Conservation (phyloP, 2,888 invertebrate genomes). For the Eurytoma californica region DNA sequence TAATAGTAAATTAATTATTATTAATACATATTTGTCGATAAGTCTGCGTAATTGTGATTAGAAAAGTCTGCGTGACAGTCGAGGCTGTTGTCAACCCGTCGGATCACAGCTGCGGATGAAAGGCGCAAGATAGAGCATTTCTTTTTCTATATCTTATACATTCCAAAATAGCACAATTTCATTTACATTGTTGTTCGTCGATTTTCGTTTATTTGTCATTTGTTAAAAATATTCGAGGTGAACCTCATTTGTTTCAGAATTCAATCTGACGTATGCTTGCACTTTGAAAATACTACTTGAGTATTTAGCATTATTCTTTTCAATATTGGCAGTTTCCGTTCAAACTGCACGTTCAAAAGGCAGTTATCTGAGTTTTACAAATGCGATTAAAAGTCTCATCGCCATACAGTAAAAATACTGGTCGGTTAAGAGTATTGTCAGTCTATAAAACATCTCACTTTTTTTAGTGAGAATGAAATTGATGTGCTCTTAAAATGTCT, state of each 20-base stretch:
- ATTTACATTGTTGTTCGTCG: conserved; percentile 4
- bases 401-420: conserved; percentile 53
- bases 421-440: conserved; percentile 53
- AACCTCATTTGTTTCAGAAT: conserved; percentile 10
- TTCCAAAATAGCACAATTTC: conserved; percentile 32
- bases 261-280: neutral
- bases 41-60: conserved; percentile 43
- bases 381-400: conserved; percentile 17
- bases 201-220: conserved; percentile 5
- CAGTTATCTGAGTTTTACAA: conserved; percentile 26
- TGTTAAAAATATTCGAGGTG: conserved; percentile 31
- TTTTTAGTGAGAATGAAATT: conserved; percentile 19
- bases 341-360: conserved; percentile 30
- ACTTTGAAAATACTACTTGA: conserved; percentile 1
- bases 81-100: conserved; percentile 43
- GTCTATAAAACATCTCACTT: conserved; percentile 40
- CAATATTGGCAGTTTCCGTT: conserved; percentile 25
- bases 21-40: conserved; percentile 48
- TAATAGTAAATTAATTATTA: conserved; percentile 48
- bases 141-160: conserved; percentile 29
- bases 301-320: conserved; percentile 1
- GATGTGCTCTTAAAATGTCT: conserved; percentile 22
- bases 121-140: conserved; percentile 39
- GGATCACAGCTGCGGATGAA: conserved; percentile 56
- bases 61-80: conserved; percentile 43